These are phyloP conservation scores for Discoglossus pictus DNA, from an alignment of 2,797 vertebrate species.

Conservation along the genomic window DNA sequence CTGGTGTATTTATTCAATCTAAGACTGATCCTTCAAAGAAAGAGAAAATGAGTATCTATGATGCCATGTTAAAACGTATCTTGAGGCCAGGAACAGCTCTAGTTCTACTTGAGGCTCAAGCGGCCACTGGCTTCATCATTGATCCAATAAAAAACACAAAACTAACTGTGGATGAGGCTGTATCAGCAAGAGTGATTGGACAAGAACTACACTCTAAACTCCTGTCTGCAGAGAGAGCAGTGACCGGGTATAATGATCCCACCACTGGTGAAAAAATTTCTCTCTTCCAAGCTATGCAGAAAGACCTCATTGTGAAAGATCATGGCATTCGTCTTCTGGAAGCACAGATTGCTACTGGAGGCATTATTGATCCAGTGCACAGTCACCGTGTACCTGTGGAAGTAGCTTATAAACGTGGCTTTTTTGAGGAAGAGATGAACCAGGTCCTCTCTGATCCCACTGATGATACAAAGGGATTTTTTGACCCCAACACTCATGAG, in stretches of 20 bases:
- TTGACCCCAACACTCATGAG: conserved; percentile 72
- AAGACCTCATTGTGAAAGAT: conserved; percentile 71
- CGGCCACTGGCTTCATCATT: conserved; percentile 51
- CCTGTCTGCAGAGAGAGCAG: conserved; percentile 72
- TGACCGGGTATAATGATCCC: conserved; percentile 77
- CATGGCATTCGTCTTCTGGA: conserved; percentile 76
- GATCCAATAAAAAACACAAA: conserved; percentile 62
- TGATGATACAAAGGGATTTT: conserved; percentile 79
- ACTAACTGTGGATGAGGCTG: conserved; percentile 69
- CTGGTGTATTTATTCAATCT: conserved; percentile 55
- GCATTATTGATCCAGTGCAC: conserved; percentile 74
- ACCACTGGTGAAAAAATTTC: conserved; percentile 73
- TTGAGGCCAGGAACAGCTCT: conserved; percentile 46
- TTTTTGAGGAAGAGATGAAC: conserved; percentile 74
- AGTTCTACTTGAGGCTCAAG: conserved; percentile 49
- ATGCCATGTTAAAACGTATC: conserved; percentile 39
- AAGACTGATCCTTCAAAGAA: conserved; percentile 33
- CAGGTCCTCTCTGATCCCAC: conserved; percentile 67
- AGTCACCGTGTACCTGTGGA: conserved; percentile 72
- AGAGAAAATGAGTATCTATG: conserved; percentile 49
- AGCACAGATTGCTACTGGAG: conserved; percentile 77
- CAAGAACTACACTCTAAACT: conserved; percentile 72
- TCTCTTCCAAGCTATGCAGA: conserved; percentile 65
- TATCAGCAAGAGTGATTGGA: conserved; percentile 63
- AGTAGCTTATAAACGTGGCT: conserved; percentile 72